Percentiles rank a stretch among this genome's conserved stretches.
These are phyloP conservation scores for Pocillopora verrucosa DNA, from an alignment of 64 coral and sea anemone genomes.

Conservation along the genomic window DNA sequence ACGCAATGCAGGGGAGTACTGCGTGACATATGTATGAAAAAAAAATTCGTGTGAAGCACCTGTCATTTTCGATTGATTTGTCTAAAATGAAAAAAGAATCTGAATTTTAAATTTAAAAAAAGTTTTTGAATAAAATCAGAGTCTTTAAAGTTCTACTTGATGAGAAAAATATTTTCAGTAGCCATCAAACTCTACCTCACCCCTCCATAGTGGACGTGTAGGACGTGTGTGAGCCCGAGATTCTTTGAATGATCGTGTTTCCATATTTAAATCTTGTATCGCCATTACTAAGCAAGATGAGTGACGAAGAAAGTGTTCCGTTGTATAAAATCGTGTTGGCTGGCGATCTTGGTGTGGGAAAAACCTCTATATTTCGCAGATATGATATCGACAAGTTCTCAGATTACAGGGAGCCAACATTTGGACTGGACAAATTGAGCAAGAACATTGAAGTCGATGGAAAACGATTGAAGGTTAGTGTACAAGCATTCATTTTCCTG, in stretches of 20 bases:
- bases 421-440: constrained; percentile 71
- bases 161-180: too few relatives aligned
- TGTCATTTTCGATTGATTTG: too few relatives aligned
- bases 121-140: too few relatives aligned
- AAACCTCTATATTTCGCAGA: constrained; percentile 74
- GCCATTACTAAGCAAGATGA: not conserved
- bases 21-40: too few relatives aligned
- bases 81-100: too few relatives aligned
- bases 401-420: constrained; percentile 42
- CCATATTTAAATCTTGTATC: not conserved
- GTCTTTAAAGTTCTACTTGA: too few relatives aligned
- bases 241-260: not conserved
- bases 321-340: constrained; percentile 85
- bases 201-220: too few relatives aligned
- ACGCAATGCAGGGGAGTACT: too few relatives aligned
- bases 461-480: constrained; percentile 61
- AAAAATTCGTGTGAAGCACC: too few relatives aligned
- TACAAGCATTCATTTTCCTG: too few relatives aligned
- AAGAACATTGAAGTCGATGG: constrained; percentile 40
- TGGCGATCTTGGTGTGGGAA: constrained; percentile 85
- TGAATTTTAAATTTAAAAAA: too few relatives aligned
- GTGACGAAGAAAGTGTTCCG: not conserved
- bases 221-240: not conserved
- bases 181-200: too few relatives aligned
- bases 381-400: constrained; percentile 74